phyloP scores from a whole-genome alignment of 2,888 invertebrate genomes.

The Neoascia interrupta region DNA sequence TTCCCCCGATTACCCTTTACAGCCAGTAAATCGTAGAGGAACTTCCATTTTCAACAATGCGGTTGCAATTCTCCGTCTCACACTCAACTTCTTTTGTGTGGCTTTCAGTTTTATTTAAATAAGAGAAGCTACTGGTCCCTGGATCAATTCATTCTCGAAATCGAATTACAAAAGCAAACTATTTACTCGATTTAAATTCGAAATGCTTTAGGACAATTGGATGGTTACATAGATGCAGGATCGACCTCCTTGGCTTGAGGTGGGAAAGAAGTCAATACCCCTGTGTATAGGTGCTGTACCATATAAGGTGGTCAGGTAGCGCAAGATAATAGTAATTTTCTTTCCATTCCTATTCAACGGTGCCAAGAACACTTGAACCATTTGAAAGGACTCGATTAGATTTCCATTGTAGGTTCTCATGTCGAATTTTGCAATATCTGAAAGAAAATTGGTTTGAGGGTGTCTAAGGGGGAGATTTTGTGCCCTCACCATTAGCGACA shows the following conservation, averaged over 20 bases:
- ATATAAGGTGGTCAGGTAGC: conserved; percentile 54
- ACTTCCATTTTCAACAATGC: too few species aligned
- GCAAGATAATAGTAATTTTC: conserved; percentile 52
- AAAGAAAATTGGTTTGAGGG: too few species aligned
- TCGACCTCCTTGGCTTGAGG: neutral
- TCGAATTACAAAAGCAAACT: conserved; percentile 48
- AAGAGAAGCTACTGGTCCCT: conserved; percentile 23
- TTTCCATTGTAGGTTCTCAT: conserved; percentile 48
- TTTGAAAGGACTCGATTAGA: conserved; percentile 25
- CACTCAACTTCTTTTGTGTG: neutral
- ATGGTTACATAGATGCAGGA: conserved; percentile 13
- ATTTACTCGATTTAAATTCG: conserved; percentile 49
- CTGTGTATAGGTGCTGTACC: neutral
- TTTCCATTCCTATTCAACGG: conserved; percentile 26
- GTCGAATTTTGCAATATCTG: conserved; percentile 43
- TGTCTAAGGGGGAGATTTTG: too few species aligned
- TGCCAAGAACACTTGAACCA: conserved; percentile 20
- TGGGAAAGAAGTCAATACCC: neutral
- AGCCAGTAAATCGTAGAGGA: too few species aligned
- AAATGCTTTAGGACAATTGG: conserved; percentile 16
- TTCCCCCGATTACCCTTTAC: too few species aligned
- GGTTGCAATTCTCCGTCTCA: neutral
- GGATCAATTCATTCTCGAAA: conserved; percentile 46
- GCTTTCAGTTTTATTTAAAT: conserved; percentile 52
- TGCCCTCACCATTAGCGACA: too few species aligned